Conservation (phyloP, 2,888 invertebrate genomes). For the Alloscopus bannaensis region DNA sequence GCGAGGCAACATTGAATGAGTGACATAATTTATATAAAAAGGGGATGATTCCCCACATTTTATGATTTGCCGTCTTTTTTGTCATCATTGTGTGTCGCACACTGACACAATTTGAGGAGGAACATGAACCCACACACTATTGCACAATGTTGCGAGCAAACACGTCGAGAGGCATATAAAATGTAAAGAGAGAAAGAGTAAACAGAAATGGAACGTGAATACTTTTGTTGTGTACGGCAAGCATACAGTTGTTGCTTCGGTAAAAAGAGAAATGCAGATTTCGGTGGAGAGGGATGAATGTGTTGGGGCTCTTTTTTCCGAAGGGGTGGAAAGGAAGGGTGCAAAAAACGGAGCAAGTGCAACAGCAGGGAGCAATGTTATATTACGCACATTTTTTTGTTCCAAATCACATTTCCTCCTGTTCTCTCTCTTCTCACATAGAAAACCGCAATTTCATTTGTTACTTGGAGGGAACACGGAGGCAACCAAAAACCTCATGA, state of each 20-base stretch:
- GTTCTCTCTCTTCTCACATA: no score
- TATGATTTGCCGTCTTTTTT: background rate
- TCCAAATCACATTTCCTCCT: no score
- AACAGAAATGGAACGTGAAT: background rate
- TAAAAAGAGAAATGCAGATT: slow-evolving; percentile 50
- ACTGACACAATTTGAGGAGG: slow-evolving; percentile 7
- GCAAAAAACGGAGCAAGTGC: slow-evolving; percentile 30
- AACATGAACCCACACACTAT: no score
- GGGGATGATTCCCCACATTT: background rate
- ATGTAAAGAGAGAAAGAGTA: background rate
- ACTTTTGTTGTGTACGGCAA: slow-evolving; percentile 43
- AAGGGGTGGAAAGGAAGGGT: slow-evolving; percentile 19
- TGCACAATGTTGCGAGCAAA: no score
- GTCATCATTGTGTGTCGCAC: background rate
- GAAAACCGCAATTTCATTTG: no score
- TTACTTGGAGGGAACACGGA: no score
- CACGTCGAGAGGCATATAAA: no score
- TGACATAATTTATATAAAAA: background rate
- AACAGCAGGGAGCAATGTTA: no score
- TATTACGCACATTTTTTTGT: background rate
- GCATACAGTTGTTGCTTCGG: background rate
- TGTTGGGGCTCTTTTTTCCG: background rate
- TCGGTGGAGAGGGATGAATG: background rate
- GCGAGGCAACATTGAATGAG: background rate
- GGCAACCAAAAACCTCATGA: no score